Evolutionary conservation across 2,797 vertebrate genomes (phyloP).

Genomic region (Botia kubotai): DNA sequence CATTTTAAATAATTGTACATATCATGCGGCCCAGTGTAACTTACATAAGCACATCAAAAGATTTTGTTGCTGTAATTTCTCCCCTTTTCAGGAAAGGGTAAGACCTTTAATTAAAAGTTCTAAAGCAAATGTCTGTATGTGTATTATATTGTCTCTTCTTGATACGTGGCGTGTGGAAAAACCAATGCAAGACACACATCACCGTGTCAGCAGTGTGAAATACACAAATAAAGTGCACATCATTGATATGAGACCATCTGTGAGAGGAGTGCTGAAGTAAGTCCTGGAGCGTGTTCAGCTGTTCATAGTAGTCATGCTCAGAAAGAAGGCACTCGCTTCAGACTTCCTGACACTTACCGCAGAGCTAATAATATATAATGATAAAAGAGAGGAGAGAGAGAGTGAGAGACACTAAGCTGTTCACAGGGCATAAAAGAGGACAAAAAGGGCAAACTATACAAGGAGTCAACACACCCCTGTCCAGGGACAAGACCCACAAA

Average conservation of each 20-base stretch:
- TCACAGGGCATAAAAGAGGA: conserved; percentile 62
- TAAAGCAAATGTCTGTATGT: neutral
- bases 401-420: neutral
- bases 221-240: neutral
- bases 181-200: neutral
- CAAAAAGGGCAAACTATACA: conserved; percentile 25
- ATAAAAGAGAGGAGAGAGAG: conserved; percentile 69
- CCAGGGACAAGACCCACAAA: neutral
- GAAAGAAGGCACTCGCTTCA: conserved; percentile 61
- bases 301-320: conserved; percentile 56
- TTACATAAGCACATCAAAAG: neutral
- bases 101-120: too few species aligned
- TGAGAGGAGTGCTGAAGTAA: neutral
- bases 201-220: neutral
- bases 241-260: neutral
- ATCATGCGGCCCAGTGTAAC: neutral
- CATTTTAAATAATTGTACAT: neutral
- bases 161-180: neutral
- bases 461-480: conserved; percentile 32
- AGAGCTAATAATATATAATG: conserved; percentile 80
- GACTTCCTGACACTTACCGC: conserved; percentile 65
- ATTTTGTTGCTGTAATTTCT: too few species aligned
- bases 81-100: too few species aligned
- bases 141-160: neutral
- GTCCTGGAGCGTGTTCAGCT: conserved; percentile 63